Evolutionary conservation across 2,888 invertebrate species (phyloP).

Genomic region (Thereva nobilitata): DNA sequence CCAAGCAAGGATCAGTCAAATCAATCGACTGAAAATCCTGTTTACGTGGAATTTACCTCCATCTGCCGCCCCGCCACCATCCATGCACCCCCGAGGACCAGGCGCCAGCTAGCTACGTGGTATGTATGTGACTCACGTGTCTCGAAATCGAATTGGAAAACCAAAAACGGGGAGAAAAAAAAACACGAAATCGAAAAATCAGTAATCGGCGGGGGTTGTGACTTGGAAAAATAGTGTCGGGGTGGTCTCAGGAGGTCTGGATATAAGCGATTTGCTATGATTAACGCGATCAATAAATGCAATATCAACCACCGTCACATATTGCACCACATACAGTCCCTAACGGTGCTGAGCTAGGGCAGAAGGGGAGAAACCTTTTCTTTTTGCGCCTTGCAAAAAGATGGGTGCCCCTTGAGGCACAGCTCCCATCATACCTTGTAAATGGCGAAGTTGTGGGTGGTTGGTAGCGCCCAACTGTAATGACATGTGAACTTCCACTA

Average conservation of each 20-base stretch:
- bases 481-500: conserved; percentile 16
- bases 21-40: conserved; percentile 36
- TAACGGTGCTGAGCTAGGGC: not conserved
- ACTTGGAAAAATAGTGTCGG: conserved; percentile 17
- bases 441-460: not conserved
- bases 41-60: conserved; percentile 18
- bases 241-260: conserved; percentile 6
- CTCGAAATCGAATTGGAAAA: conserved; percentile 22
- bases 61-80: not conserved
- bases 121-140: conserved; percentile 27
- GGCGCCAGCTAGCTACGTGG: conserved; percentile 4
- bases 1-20: conserved; percentile 29
- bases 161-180: conserved; percentile 17
- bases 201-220: conserved; percentile 16
- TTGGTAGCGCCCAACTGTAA: not conserved
- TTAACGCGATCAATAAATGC: conserved; percentile 40
- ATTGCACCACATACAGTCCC: conserved; percentile 20
- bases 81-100: not conserved
- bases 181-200: conserved; percentile 29
- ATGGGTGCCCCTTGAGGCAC: conserved; percentile 8
- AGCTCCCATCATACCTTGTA: not conserved
- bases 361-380: conserved; percentile 11
- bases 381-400: conserved; percentile 17
- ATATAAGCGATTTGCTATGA: conserved; percentile 22
- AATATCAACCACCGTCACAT: conserved; percentile 32